Evolutionary conservation across 2,888 invertebrate genomes (phyloP), one percentile per base, ranked within the genome.

Genomic region (Bombylius major): DNA sequence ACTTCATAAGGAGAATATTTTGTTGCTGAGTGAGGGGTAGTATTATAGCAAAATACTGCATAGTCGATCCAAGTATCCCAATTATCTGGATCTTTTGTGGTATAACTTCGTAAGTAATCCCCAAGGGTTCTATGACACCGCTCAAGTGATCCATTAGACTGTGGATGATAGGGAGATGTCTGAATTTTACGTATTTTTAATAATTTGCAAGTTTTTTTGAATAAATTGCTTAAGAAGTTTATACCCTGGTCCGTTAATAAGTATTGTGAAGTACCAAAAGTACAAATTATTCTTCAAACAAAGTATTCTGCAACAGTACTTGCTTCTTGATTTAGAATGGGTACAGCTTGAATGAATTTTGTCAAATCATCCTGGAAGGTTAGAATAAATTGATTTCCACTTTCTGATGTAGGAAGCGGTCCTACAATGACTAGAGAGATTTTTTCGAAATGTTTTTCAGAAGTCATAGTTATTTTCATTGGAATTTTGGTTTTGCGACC

Each of bases 41-140:
- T 63, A 47, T 67, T 66, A 53, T 66, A 67, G 0, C 62, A 62
- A 50, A 67, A 66, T 60, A 66, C 63, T 1, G 65, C 64, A 47
- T 64, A 63, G 11, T 60, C 58, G 33, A 70, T 45, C 59, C 63
- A 66, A 46, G 63, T 58, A 54, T 69, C 67, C 68, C 70, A 71
- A 55, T 69, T 62, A 5, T 56, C 56, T 59, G 64, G 63, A 12
- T 65, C 55, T 34, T 55, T 5, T 12, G 62, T 62, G 6, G 67
- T 65, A 55, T 62, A 68, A 55, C 66, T 64, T 56, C 64, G 63
- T 3, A 70, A 44, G 55, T 66, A 67, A 31, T 67, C 65, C 6
- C 60, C 62, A 34, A 70, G 50, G 3, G 67, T 67, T 23, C 60
- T 50, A 54, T 72, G 69, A 33, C 61, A 63, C 33, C 70, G 57